Base-by-base conservation (phyloP, 2,797 vertebrate species). In the Micrastur ruficollis region DNA sequence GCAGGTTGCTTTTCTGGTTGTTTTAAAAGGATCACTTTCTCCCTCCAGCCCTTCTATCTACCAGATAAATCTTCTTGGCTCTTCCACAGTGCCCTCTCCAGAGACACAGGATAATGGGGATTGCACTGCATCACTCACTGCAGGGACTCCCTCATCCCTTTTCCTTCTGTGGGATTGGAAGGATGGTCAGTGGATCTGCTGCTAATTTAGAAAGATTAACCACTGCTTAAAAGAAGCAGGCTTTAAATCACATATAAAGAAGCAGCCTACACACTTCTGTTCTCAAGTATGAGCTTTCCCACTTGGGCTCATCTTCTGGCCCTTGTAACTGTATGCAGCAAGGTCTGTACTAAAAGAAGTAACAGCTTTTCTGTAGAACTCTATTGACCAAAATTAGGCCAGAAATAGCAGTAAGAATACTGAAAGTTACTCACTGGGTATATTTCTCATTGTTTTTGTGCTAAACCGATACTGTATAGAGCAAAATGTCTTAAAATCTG, bases 171-270 rank as follows among this genome's bases (percentile, higher is more conserved):
- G 55, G 63, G 76, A 79, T 0, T 67, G 88, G 27, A 92, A 67
- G 56, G 78, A 67, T 36, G 66, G 44, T 18, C 93, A 90, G 40
- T 36, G 76, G 63, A 89, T 92, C 73, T 86, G 58, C 42, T 59
- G 62, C 76, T 91, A 68, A 90, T 91, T 93, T 79, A 75, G 49
- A 86, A 89, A 90, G 85, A 94, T 90, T 89, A 96, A 62, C 53
- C 49, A 62, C 53, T 75, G 86, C 73, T 94, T 79, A 72, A 75
- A 86, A 89, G 90, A 76, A 70, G 70, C 62, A 90, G 85, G 70
- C 27, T 12, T 70, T 95, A 86, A 86, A 91, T 93, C 87, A 53
- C 58, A 26, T 52, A 71, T 34, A 71, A 82, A 80, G 81, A 22
- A 81, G 50, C 66, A 90, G 68, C 15, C 68, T 72, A 79, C 47